These are phyloP conservation scores for Palythoa caribaeorum DNA, from an alignment of 92 coral and sea anemone genomes.

Conservation along the genomic window DNA sequence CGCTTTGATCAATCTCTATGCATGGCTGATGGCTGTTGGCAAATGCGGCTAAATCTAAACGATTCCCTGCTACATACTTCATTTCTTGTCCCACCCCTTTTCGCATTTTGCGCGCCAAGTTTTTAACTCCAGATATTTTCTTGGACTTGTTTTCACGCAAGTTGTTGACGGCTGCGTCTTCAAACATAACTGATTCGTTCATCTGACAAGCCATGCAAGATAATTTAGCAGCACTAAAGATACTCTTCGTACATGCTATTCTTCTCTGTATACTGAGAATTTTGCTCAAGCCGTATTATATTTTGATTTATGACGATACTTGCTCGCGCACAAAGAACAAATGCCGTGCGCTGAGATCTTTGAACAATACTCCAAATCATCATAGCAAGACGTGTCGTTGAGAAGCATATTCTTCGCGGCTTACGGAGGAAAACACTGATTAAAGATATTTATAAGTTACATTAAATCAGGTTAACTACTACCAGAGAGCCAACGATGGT, in stretches of 20 bases:
- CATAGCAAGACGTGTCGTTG: no score
- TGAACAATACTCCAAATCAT: no score
- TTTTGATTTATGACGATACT: neutral
- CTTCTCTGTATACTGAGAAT: neutral
- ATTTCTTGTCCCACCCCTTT: slow-evolving; percentile 18
- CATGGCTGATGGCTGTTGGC: neutral
- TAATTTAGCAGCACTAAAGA: neutral
- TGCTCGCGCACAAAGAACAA: slow-evolving; percentile 26
- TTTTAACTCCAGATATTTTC: neutral
- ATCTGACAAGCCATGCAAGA: neutral
- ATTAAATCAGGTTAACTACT: no score
- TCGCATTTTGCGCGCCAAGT: slow-evolving; percentile 5
- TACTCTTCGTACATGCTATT: neutral
- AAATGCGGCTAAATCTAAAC: neutral
- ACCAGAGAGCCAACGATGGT: no score
- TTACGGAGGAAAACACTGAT: no score
- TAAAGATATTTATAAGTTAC: no score
- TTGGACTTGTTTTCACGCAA: neutral
- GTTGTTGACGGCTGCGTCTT: neutral
- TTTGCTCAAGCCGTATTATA: neutral
- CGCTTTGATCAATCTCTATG: neutral
- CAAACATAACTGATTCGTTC: neutral
- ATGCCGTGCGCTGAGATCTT: neutral
- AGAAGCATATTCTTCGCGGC: no score
- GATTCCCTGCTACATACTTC: slow-evolving; percentile 11